These are phyloP conservation scores for Melanotus villosus DNA, from an alignment of 2,888 invertebrate genomes.

Conservation along the genomic window DNA sequence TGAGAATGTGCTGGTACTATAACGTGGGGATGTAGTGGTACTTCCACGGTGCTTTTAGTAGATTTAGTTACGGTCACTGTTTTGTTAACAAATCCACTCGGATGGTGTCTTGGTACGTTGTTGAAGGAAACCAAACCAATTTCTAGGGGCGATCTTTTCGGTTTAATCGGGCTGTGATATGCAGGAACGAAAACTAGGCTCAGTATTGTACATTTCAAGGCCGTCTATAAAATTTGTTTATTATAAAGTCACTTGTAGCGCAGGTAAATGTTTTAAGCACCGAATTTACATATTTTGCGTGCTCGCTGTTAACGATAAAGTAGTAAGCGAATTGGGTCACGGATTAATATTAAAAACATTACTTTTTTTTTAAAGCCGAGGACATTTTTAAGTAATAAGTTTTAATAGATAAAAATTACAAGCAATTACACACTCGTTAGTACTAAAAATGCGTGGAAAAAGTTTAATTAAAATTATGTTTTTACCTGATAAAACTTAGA, in stretches of 20 bases:
- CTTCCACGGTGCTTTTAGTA: neutral
- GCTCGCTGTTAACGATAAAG: slow-evolving; percentile 3
- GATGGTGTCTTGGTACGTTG: slow-evolving; percentile 1
- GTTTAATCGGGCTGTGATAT: slow-evolving; percentile 3
- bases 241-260: neutral
- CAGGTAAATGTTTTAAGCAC: neutral
- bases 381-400: neutral
- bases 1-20: slow-evolving; percentile 24
- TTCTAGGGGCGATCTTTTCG: slow-evolving; percentile 30
- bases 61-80: slow-evolving; percentile 13
- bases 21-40: neutral
- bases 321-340: slow-evolving; percentile 12
- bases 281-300: neutral
- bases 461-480: slow-evolving; percentile 11
- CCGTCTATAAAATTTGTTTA: slow-evolving; percentile 7
- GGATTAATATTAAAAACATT: neutral
- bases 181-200: slow-evolving; percentile 8
- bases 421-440: neutral
- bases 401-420: neutral
- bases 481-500: slow-evolving; percentile 28
- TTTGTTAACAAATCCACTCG: neutral
- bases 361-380: neutral
- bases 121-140: slow-evolving; percentile 34
- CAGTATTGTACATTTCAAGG: slow-evolving; percentile 1
- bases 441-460: no score